Conservation (phyloP, 2,888 invertebrate species). For the Hemithea aestivaria region DNA sequence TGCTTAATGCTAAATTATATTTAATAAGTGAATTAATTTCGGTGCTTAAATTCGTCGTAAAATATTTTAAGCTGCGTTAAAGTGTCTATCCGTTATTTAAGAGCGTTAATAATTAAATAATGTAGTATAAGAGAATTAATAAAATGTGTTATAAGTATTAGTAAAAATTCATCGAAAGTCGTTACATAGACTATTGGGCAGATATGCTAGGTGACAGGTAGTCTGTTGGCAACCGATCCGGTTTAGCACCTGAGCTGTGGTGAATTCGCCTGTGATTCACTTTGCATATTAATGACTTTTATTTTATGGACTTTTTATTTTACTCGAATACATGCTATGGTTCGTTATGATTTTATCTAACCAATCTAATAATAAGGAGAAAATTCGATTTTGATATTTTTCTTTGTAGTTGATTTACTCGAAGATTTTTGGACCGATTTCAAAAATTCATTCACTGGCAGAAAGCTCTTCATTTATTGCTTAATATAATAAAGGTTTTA, state of each 20-base stretch:
- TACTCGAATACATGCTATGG: constrained; percentile 29
- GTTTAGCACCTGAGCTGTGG: constrained; percentile 75
- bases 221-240: constrained; percentile 71
- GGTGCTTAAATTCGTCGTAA: no score
- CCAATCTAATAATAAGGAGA: no score
- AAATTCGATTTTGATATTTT: no score
- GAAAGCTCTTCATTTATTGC: no score
- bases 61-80: no score
- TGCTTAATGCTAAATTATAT: neutral
- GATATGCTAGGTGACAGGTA: constrained; percentile 59
- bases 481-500: no score
- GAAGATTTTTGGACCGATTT: no score
- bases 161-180: constrained; percentile 37
- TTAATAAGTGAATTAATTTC: no score
- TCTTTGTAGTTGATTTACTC: no score
- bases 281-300: constrained; percentile 67
- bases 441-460: no score
- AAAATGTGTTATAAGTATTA: no score
- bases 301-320: constrained; percentile 56
- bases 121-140: neutral
- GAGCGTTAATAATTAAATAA: constrained; percentile 7
- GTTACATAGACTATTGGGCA: constrained; percentile 41
- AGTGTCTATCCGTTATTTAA: no score
- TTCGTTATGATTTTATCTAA: constrained; percentile 40
- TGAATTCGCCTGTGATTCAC: constrained; percentile 48